These are phyloP conservation scores for Haemorhous mexicanus DNA, from an alignment of 2,113 vertebrate genomes.

Conservation along the genomic window DNA sequence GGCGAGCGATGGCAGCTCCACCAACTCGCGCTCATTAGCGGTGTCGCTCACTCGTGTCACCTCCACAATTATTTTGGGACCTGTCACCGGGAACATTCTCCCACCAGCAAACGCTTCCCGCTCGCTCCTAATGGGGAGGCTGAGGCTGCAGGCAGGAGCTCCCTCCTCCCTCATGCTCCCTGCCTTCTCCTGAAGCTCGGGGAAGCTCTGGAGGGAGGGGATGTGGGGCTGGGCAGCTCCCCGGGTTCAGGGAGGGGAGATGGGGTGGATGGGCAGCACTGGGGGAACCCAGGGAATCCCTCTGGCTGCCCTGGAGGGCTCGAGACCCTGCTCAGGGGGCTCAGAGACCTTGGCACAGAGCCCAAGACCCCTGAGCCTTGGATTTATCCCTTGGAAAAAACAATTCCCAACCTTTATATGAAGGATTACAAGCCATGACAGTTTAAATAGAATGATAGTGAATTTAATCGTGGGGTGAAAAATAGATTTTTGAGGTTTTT, in stretches of 20 bases:
- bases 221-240: neutral
- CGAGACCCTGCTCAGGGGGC: too few species aligned
- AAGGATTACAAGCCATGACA: too few species aligned
- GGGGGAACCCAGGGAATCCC: too few species aligned
- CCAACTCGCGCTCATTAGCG: conserved; percentile 34
- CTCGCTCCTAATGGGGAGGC: neutral
- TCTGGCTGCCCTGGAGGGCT: too few species aligned
- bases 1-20: conserved; percentile 41
- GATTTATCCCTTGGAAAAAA: too few species aligned
- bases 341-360: too few species aligned
- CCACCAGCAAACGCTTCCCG: conserved; percentile 54
- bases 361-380: too few species aligned
- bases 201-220: neutral
- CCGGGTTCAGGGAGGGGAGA: rapidly evolving
- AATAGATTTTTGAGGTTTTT: too few species aligned
- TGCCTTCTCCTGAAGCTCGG: neutral
- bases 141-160: neutral
- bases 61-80: conserved; percentile 56
- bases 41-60: conserved; percentile 52
- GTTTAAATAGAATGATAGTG: too few species aligned
- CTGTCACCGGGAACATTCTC: conserved; percentile 55
- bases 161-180: neutral
- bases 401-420: too few species aligned
- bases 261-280: neutral
- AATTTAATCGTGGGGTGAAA: too few species aligned